Evolutionary conservation across 2,888 invertebrate genomes (phyloP), one percentile per base, ranked within the genome.

Genomic region (Augochlorella aurata): DNA sequence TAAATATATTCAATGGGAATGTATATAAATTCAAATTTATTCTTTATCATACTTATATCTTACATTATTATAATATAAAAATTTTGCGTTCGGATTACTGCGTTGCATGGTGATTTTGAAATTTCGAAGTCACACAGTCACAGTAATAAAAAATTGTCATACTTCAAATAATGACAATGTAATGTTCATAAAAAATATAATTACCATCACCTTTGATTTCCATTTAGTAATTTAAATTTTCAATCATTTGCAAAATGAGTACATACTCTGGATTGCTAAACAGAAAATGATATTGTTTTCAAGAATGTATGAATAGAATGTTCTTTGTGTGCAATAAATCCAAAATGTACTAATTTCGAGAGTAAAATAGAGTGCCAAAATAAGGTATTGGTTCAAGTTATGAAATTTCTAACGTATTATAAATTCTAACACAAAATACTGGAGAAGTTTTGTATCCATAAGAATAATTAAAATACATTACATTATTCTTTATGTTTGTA

Each of bases 371-470:
- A 52, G 50, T 81, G 50, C 73, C 74, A 83, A 87, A 70, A 45
- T 21, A 79, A 74, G 47, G 45, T 73, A 67, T 80, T 83, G 75
- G 61, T 83, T 84, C 81, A 14, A 45, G 82, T 74, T 44, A 61
- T 65, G 54, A 65, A 82, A 77, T 78, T 84, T 85, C 77, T 74
- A 73, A 85, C 85, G 50, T 85, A 83, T 67, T 74, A 75, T 79
- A 79, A 77, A 81, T 75, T 75, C 52, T 83, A 67, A 63, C 81
- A 70, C 72, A 54, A 73, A 49, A 21, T 71, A 65, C 24, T n/a
- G 47, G 75, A 63, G 50, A n/a, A 52, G 24, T 71, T 82, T 83
- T 81, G 84, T 65, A 54, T 77, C 63, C 47, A 81, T 68, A n/a
- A 58, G 66, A 63, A 82, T 67, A 14, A 67, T 77, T 65, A 47